Percentiles rank a stretch among this genome's conserved stretches.
phyloP scores from a whole-genome alignment of 2,113 vertebrate species.

The Otocyon megalotis region DNA sequence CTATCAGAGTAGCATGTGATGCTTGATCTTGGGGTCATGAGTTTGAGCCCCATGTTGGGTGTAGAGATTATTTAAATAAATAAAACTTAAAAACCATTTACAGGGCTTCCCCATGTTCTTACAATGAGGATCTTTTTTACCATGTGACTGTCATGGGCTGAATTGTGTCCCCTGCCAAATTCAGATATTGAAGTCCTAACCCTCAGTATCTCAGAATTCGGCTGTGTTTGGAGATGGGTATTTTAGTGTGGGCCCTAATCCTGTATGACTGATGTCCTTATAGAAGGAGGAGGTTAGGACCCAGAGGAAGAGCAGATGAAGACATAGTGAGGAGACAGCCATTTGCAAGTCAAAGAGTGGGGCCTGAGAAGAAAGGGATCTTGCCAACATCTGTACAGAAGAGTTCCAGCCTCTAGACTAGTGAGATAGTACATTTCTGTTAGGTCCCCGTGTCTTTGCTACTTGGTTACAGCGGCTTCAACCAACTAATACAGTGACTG shows the following conservation, averaged over 20 bases:
- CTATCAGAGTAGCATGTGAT: no score
- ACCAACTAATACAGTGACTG: not conserved
- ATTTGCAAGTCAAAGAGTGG: not conserved
- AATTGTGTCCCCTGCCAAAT: not conserved
- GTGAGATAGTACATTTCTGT: not conserved
- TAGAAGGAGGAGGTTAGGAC: not conserved
- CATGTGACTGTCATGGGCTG: not conserved
- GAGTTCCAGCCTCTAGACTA: not conserved
- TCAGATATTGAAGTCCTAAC: not conserved
- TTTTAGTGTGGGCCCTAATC: not conserved
- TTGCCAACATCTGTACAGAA: not conserved
- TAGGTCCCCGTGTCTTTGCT: not conserved
- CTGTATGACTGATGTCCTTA: not conserved
- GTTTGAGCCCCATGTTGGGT: no score
- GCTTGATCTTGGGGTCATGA: no score
- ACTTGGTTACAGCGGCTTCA: not conserved
- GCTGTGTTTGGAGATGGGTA: not conserved
- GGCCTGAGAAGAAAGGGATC: not conserved
- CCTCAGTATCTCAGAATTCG: not conserved
- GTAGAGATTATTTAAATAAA: no score
- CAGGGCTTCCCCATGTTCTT: not conserved
- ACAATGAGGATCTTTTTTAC: not conserved
- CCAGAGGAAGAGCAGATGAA: constrained; percentile 13
- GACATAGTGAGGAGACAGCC: not conserved
- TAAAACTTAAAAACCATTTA: not conserved